Evolutionary conservation across 2,888 invertebrate species (phyloP).

Genomic region (Callimorpha dominula): DNA sequence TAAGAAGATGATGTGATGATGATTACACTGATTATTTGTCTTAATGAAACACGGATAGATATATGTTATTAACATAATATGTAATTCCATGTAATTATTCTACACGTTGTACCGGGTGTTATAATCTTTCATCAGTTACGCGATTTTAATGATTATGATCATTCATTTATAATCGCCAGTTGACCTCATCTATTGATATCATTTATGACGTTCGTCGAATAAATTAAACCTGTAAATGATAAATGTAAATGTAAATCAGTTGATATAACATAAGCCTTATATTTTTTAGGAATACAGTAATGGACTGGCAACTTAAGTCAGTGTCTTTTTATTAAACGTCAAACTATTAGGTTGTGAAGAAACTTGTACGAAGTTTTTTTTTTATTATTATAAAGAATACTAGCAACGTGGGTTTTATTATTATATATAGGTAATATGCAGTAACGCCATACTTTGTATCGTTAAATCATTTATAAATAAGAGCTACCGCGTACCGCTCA

Average conservation of each 20-base stretch:
- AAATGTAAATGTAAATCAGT: conserved; percentile 23
- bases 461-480: too few relatives aligned
- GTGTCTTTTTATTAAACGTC: too few relatives aligned
- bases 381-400: too few relatives aligned
- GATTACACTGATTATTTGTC: not conserved
- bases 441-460: too few relatives aligned
- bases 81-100: not conserved
- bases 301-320: too few relatives aligned
- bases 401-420: too few relatives aligned
- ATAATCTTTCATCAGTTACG: conserved; percentile 31
- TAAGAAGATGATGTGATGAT: not conserved
- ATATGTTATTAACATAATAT: not conserved
- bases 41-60: not conserved
- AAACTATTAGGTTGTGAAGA: too few relatives aligned
- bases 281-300: too few relatives aligned
- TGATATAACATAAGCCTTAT: too few relatives aligned
- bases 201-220: conserved; percentile 31
- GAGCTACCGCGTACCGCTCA: too few relatives aligned
- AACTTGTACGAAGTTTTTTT: too few relatives aligned
- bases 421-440: too few relatives aligned
- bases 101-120: not conserved
- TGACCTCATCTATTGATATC: conserved; percentile 44
- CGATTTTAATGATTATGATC: conserved; percentile 34
- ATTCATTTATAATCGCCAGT: conserved; percentile 36
- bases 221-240: conserved; percentile 25